Percentiles rank a stretch among this genome's conserved stretches.
Conservation (phyloP, 2,113 vertebrate species). For the Pimephales promelas region DNA sequence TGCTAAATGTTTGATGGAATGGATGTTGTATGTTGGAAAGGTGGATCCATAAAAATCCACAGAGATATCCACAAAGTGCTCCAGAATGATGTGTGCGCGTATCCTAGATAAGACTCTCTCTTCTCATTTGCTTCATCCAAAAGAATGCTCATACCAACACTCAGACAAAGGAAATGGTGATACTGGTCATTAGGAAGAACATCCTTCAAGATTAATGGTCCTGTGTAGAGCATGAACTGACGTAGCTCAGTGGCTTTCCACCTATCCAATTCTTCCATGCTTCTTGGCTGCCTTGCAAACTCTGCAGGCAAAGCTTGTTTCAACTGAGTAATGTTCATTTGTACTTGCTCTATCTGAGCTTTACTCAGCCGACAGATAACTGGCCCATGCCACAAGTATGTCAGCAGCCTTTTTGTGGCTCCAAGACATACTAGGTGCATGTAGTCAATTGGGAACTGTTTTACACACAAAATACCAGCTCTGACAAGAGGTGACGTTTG, state of each 20-base stretch:
- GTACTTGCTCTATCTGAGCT: too few species aligned
- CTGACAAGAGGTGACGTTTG: neutral
- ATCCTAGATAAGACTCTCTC: neutral
- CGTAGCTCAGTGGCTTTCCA: constrained; percentile 2
- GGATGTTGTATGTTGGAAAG: neutral
- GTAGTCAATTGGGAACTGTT: neutral
- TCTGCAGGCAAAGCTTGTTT: too few species aligned
- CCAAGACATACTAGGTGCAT: constrained; percentile 26
- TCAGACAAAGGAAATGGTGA: constrained; percentile 6
- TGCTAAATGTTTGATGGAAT: neutral
- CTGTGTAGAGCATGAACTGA: constrained; percentile 3
- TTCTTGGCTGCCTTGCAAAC: too few species aligned
- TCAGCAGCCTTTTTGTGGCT: neutral
- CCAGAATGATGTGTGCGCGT: neutral
- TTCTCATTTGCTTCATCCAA: neutral
- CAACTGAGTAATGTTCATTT: too few species aligned
- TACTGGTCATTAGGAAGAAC: neutral
- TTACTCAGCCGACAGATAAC: too few species aligned
- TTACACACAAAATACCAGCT: neutral
- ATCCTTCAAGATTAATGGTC: neutral
- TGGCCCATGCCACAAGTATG: too few species aligned
- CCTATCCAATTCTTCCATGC: too few species aligned
- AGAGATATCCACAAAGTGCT: neutral
- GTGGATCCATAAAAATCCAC: neutral
- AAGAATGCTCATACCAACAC: neutral